Evolutionary conservation across 2,888 invertebrate genomes (phyloP), one percentile per base, ranked within the genome.

Genomic region (Aproaerema taeniolella): DNA sequence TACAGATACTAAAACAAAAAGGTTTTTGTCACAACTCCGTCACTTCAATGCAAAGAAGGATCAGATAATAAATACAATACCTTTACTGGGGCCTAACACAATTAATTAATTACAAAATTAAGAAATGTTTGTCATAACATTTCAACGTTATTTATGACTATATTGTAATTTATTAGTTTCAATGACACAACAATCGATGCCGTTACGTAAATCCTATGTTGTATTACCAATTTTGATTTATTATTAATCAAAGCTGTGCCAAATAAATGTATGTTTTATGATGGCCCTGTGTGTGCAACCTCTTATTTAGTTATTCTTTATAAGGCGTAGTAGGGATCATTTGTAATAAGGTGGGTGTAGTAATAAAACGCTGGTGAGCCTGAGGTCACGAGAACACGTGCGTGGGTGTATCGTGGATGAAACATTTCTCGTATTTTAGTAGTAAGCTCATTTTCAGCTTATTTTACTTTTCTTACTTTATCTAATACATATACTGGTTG

Each of bases 271-370:
- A 7, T n/a, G 14, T 8, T 34, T 34, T 34, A 34, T 33, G 33
- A 13, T 25, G 5, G 17, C 17, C 17, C 32, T 30, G n/a, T 29
- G n/a, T 29, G 2, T n/a, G 26, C 10, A 12, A 35, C 31, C 38
- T 11, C 33, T 45, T 38, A 43, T 9, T 47, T n/a, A n/a, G n/a
- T n/a, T 45, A 42, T 39, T 39, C 45, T 45, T 10, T 39, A 49
- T 46, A 45, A 39, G 48, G 49, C 31, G 11, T 37, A n/a, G 36
- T 41, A 38, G 34, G 32, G 34, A 41, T 42, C 30, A 34, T 47
- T 48, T 47, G 43, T 37, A 28, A 25, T 30, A 29, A 40, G 42
- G 50, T 55, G 47, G 50, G 50, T 26, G 38, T 12, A 28, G 28
- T 29, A 39, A 33, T 33, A 32, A 39, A 39, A 38, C 13, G 30